Evolutionary conservation across 2,797 vertebrate genomes (phyloP), one percentile per base, ranked within the genome.

Genomic region (Knipowitschia caucasica): DNA sequence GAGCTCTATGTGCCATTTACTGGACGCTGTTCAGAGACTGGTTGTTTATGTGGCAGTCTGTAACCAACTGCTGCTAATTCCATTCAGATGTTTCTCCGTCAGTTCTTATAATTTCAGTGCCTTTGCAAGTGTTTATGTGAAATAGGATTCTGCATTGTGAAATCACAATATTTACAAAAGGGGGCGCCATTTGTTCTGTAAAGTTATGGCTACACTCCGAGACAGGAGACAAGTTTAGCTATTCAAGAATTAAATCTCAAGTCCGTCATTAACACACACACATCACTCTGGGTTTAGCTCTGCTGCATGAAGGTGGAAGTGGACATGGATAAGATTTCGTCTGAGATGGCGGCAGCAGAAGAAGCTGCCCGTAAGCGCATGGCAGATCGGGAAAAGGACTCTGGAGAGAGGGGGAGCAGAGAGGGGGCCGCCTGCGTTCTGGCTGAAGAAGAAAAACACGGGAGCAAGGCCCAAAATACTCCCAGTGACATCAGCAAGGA

Each of bases 261-360:
- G 27, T 44, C 24, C 5, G 12, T 31, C 8, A 30, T 30, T 5
- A 20, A 6, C 8, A 20, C 18, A 5, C 4, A 17, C 12, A 20
- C 26, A 29, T 3, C 5, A 3, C n/a, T 44, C 7, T 30, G 17
- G 45, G 25, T 18, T 36, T 63, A 98, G 97, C 81, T 99, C 55
- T 98, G 96, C 63, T 89, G 92, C 55, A 86, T 96, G 88, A 99
- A 99, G 80, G 95, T 99, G 56, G 97, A 99, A 79, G 97, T 99
- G 75, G 95, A 99, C 71, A 98, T 98, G 96, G 96, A 99, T 79
- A 99, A 98, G 85, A 94, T 98, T 24, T 95, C 95, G 2, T 91
- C 95, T 7, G 97, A 99, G 77, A 96, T 99, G 7, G 88, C 94
- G 4, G 95, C 95, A 17, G 95, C 96, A 0, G 97, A 98, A 71